Evolutionary conservation across 2,888 invertebrate genomes (phyloP).

Genomic region (Heteromyza rotundicornis): DNA sequence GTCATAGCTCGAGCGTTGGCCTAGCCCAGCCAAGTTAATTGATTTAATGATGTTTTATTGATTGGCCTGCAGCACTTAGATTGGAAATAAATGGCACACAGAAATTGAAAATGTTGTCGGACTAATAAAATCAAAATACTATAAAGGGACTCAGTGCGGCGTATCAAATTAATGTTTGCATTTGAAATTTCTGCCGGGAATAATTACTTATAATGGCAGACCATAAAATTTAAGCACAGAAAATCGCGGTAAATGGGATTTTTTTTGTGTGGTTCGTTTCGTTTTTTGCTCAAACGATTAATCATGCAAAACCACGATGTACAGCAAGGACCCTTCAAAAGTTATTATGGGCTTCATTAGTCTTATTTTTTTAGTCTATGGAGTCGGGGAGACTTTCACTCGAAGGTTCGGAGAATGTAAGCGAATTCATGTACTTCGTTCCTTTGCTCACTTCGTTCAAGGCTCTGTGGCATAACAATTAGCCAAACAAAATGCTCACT

Average conservation of each 20-base stretch:
- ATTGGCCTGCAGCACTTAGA: too few relatives aligned
- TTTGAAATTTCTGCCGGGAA: neutral
- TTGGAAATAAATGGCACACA: too few relatives aligned
- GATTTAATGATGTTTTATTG: slow-evolving; percentile 34
- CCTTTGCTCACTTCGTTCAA: neutral
- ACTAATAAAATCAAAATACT: too few relatives aligned
- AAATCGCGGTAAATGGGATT: neutral
- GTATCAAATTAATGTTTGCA: slow-evolving; percentile 20
- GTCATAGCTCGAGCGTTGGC: too few relatives aligned
- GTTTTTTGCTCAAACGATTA: slow-evolving; percentile 8
- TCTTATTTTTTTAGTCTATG: too few relatives aligned
- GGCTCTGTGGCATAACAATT: slow-evolving; percentile 43
- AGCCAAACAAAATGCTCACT: slow-evolving; percentile 35
- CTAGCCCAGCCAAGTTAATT: slow-evolving; percentile 36
- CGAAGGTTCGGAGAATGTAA: too few relatives aligned
- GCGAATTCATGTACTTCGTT: too few relatives aligned
- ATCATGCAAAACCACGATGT: slow-evolving; percentile 4
- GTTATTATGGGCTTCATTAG: too few relatives aligned
- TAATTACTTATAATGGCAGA: neutral
- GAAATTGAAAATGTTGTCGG: too few relatives aligned
- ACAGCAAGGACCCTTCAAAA: neutral
- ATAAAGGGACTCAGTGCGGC: too few relatives aligned
- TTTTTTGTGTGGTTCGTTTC: slow-evolving; percentile 6
- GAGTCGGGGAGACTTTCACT: too few relatives aligned
- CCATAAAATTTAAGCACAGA: neutral